phyloP scores from a whole-genome alignment of 2,888 invertebrate species.

The Anthrax anthrax region DNA sequence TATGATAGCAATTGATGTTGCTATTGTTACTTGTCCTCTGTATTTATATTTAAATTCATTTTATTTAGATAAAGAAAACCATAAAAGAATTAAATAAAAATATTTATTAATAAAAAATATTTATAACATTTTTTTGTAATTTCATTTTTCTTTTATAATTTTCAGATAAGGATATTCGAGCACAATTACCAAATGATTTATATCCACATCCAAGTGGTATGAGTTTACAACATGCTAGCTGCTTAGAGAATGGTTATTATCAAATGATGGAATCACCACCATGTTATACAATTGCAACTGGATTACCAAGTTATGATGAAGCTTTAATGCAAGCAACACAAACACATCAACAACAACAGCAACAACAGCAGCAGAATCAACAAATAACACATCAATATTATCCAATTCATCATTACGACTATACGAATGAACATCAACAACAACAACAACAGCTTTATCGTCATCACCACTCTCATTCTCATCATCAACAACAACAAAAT shows the following conservation, averaged over 20 bases:
- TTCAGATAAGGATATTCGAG: conserved; percentile 33
- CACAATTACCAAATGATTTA: conserved; percentile 20
- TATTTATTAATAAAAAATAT: no score
- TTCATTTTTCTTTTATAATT: conserved; percentile 7
- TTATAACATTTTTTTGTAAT: no score
- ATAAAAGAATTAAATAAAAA: no score
- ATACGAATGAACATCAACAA: not conserved
- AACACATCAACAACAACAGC: not conserved
- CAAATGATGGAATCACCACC: conserved; percentile 41
- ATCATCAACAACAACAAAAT: not conserved
- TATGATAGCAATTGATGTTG: no score
- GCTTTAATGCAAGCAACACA: conserved; percentile 37
- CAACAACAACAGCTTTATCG: not conserved
- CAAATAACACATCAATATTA: not conserved
- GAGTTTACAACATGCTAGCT: not conserved
- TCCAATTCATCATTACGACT: no score
- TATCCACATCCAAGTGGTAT: conserved; percentile 5
- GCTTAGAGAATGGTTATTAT: conserved; percentile 25
- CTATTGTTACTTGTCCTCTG: no score
- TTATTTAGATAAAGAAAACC: no score
- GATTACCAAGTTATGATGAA: conserved; percentile 47
- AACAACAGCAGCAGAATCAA: not conserved
- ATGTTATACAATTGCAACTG: conserved; percentile 48
- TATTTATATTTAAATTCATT: no score
- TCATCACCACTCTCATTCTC: no score